Evolutionary conservation across 2,113 vertebrate genomes (phyloP).

Genomic region (Crotalus helleri): DNA sequence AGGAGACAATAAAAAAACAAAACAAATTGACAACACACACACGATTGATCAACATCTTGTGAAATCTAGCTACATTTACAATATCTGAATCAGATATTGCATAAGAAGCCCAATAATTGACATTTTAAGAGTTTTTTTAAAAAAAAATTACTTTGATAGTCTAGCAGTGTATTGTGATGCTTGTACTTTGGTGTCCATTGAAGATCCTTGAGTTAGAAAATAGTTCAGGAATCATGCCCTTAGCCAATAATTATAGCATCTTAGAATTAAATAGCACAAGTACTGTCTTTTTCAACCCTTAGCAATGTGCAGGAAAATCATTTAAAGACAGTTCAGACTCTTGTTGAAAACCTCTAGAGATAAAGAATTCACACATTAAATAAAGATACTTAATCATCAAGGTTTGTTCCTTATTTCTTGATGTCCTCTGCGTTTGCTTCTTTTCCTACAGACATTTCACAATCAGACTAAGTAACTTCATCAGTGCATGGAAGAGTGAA

Average conservation of each 20-base stretch:
- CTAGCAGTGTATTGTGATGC: too few relatives aligned
- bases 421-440: not conserved
- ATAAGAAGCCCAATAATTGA: not conserved
- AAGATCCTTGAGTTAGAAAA: not conserved
- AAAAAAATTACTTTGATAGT: too few relatives aligned
- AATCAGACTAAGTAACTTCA: not conserved
- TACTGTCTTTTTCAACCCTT: not conserved
- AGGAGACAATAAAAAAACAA: not conserved
- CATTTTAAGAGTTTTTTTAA: not conserved
- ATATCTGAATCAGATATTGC: not conserved
- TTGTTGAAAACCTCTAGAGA: not conserved
- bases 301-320: not conserved
- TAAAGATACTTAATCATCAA: not conserved
- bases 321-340: not conserved
- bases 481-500: not conserved
- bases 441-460: not conserved
- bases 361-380: not conserved
- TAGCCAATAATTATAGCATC: not conserved
- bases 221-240: not conserved
- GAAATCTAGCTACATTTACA: not conserved
- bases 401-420: not conserved
- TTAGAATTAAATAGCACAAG: not conserved
- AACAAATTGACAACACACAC: not conserved
- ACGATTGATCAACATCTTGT: not conserved
- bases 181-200: not conserved